phyloP scores from a whole-genome alignment of 2,113 vertebrate species.

The Gnathonemus echidnorhynchus region DNA sequence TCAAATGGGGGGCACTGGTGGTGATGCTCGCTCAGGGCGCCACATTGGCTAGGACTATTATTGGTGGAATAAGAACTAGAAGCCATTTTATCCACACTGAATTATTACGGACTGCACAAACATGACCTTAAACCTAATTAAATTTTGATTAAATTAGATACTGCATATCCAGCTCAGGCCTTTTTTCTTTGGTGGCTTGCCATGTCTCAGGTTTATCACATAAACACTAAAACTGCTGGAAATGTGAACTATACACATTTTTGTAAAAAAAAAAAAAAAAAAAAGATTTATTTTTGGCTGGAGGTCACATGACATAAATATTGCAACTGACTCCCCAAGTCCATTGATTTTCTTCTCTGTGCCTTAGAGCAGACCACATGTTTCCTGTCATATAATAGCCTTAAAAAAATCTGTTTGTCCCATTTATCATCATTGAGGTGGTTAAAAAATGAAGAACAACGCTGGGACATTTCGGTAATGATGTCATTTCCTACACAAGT shows the following conservation, averaged over 20 bases:
- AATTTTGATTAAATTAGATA: background rate
- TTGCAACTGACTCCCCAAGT: conserved; percentile 66
- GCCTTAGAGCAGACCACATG: conserved; percentile 52
- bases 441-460: conserved; percentile 35
- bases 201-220: conserved; percentile 11
- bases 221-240: conserved; percentile 31
- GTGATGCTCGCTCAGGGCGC: background rate
- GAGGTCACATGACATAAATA: conserved; percentile 66
- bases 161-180: background rate
- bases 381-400: conserved; percentile 63
- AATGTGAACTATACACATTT: conserved; percentile 33
- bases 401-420: conserved; percentile 46
- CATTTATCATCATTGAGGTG: conserved; percentile 55
- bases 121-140: background rate
- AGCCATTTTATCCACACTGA: background rate
- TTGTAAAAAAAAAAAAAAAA: background rate
- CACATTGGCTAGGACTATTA: background rate
- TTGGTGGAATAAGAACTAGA: background rate
- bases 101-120: background rate
- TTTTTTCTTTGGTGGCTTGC: background rate
- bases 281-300: conserved; percentile 61
- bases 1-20: background rate
- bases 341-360: conserved; percentile 60
- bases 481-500: conserved; percentile 46
- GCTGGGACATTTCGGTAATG: conserved; percentile 43